Conservation (phyloP, 2,888 invertebrate species). For the Leptopilina drosophilae region DNA sequence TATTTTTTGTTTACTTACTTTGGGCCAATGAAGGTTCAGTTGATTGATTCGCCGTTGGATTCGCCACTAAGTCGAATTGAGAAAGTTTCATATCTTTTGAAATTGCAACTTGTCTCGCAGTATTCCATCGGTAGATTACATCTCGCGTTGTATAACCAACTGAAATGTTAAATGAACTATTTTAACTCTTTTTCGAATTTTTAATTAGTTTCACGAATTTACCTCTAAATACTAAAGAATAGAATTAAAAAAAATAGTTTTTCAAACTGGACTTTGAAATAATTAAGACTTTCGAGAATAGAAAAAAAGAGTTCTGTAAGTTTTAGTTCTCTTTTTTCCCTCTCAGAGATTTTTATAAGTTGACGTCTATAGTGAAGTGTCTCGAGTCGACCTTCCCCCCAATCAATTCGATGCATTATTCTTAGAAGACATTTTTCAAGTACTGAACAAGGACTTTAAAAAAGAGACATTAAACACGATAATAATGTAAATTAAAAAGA, state of each 20-base stretch:
- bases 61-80: constrained; percentile 89
- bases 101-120: constrained; percentile 84
- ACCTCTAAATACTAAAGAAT: no score
- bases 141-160: constrained; percentile 87
- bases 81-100: constrained; percentile 90
- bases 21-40: constrained; percentile 65
- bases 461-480: constrained; percentile 6
- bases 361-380: no score
- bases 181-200: not conserved
- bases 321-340: constrained; percentile 1
- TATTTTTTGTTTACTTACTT: constrained; percentile 61
- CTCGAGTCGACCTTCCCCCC: not conserved
- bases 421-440: not conserved
- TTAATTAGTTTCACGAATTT: no score
- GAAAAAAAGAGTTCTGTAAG: not conserved
- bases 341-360: constrained; percentile 18
- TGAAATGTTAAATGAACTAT: constrained; percentile 67
- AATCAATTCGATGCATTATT: not conserved
- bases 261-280: no score
- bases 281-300: not conserved
- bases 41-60: constrained; percentile 85
- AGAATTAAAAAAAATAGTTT: no score
- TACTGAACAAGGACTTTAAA: not conserved
- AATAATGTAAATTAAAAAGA: not conserved
- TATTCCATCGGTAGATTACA: constrained; percentile 87